Percentiles rank a stretch among this genome's conserved stretches.
Conservation (phyloP, 2,113 vertebrate genomes). For the Periophthalmus modestus region DNA sequence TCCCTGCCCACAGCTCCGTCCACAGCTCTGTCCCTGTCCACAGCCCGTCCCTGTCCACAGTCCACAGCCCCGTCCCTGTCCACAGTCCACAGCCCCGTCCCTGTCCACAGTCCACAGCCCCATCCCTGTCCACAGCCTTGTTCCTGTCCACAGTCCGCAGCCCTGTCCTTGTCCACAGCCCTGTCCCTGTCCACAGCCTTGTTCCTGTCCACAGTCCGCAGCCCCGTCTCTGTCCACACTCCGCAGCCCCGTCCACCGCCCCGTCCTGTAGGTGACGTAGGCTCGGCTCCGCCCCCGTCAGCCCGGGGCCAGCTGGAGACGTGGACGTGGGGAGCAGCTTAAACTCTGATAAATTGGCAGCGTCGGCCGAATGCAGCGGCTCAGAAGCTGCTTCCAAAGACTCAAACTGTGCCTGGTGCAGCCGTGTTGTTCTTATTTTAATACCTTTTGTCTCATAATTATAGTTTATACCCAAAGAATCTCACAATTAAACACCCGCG, state of each 20-base stretch:
- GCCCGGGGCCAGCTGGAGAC: conserved; percentile 33
- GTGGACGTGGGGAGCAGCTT: conserved; percentile 35
- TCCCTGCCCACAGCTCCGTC: too few species aligned
- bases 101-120: too few species aligned
- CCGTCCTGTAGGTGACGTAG: conserved; percentile 35
- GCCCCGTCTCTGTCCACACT: conserved; percentile 21
- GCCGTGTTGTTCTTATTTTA: conserved; percentile 5
- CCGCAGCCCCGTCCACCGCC: too few species aligned
- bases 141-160: too few species aligned
- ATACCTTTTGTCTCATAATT: conserved; percentile 2
- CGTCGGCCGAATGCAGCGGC: conserved; percentile 26
- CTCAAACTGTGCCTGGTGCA: conserved; percentile 1
- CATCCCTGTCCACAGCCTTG: too few species aligned
- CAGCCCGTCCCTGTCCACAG: too few species aligned
- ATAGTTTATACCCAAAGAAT: background rate
- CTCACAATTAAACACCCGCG: conserved; percentile 7
- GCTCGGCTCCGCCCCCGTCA: conserved; percentile 16
- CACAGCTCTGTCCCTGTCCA: too few species aligned
- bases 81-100: too few species aligned
- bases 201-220: too few species aligned
- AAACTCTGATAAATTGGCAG: conserved; percentile 23
- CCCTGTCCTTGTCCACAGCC: too few species aligned
- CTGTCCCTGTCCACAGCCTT: too few species aligned
- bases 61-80: too few species aligned
- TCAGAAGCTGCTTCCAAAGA: conserved; percentile 16